A percentile compares a stretch with the other conserved stretches of the same genome.
phyloP scores from a whole-genome alignment of 2,113 vertebrate species.

The Phaethornis superciliosus region DNA sequence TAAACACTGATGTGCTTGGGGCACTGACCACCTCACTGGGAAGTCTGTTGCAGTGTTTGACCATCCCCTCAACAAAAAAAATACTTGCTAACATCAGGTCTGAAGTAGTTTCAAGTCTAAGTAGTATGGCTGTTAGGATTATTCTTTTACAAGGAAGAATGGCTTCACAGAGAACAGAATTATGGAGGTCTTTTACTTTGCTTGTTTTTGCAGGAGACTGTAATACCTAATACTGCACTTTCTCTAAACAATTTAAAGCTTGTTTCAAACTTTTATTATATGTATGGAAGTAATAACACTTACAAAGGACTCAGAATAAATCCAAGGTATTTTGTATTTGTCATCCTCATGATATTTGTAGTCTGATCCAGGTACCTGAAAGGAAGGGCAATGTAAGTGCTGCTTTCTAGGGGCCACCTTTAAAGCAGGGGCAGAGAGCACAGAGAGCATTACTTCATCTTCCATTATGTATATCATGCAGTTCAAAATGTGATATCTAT shows the following conservation, averaged over 20 bases:
- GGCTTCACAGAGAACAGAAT: not conserved
- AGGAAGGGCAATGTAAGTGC: not conserved
- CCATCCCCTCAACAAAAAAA: not conserved
- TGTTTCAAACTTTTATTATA: not conserved
- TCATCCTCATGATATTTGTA: not conserved
- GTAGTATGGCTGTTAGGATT: not conserved
- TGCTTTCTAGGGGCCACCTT: not conserved
- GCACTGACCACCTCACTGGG: not conserved
- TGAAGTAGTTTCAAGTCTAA: not conserved
- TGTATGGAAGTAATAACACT: not conserved
- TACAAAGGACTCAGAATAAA: not conserved
- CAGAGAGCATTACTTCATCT: not conserved
- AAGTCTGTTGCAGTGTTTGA: not conserved
- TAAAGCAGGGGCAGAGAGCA: not conserved
- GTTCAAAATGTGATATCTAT: constrained; percentile 11
- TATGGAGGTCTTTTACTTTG: not conserved
- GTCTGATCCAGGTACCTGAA: not conserved
- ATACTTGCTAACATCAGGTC: not conserved
- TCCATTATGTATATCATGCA: not conserved
- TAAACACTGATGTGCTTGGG: not conserved
- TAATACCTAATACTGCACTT: not conserved
- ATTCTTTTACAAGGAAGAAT: not conserved
- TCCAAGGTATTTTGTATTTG: not conserved
- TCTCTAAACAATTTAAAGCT: not conserved
- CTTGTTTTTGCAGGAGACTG: not conserved